Evolutionary conservation across 2,797 vertebrate species (phyloP).

Genomic region (Sylvia borin): DNA sequence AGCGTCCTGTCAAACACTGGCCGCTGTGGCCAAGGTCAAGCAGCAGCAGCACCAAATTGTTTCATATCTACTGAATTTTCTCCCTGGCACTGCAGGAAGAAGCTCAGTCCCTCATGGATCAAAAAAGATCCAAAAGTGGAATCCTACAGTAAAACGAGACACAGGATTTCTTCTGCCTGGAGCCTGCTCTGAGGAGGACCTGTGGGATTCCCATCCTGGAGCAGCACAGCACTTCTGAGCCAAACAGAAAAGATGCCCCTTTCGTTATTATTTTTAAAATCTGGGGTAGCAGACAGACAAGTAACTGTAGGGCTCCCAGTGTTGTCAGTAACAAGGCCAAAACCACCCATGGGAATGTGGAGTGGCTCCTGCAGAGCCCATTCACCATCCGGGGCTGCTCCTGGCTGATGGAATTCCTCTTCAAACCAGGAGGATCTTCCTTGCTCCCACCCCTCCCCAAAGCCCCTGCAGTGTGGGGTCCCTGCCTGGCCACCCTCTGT

Average conservation of each 20-base stretch:
- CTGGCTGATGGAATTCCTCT: neutral
- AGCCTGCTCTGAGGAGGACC: neutral
- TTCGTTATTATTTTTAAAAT: neutral
- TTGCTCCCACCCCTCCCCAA: rapidly evolving
- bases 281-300: neutral
- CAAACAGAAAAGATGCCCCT: neutral
- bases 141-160: neutral
- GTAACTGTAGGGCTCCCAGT: neutral
- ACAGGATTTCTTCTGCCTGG: neutral
- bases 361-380: rapidly evolving
- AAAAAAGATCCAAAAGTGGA: neutral
- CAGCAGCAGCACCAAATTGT: neutral
- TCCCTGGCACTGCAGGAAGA: neutral
- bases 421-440: neutral
- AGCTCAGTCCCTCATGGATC: neutral
- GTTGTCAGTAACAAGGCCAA: neutral
- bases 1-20: conserved; percentile 38
- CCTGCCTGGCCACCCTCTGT: neutral
- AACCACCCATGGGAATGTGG: rapidly evolving
- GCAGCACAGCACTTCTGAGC: neutral
- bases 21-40: conserved; percentile 35
- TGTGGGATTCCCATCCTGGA: neutral
- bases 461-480: rapidly evolving
- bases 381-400: neutral
- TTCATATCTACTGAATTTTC: conserved; percentile 29